Evolutionary conservation across 2,113 vertebrate genomes (phyloP), one percentile per base, ranked within the genome.

Genomic region (Stictonetta naevosa): DNA sequence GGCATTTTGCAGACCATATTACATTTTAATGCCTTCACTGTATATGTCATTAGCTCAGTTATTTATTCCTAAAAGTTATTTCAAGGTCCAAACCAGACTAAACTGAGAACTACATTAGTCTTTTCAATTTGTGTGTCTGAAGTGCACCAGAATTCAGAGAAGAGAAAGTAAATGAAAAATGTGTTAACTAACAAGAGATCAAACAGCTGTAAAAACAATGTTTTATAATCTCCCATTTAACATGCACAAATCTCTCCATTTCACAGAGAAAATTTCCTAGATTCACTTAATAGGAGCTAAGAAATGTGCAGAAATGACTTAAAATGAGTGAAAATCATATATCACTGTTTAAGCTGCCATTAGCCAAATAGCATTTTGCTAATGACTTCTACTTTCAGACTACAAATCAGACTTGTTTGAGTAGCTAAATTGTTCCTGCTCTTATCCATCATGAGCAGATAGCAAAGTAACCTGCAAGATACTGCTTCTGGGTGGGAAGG

Each of bases 11-110:
- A 67, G 75, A 83, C 81, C 38, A 18, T 76, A 55, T 68, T 84
- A 66, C 78, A 77, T 92, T 97, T 96, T 94, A 96, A 92, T 95
- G 80, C 23, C 38, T 93, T 76, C 22, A 56, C 40, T 93, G 75
- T 95, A 38, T 96, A 86, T 83, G 74, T 74, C 95, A 96, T 96
- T 91, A 93, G 78, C 76, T 92, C 94, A 96, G 40, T 94, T 97
- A 85, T 95, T 98, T 96, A 95, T 77, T 90, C 82, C 36, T 2
- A 84, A 69, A 96, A 91, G 68, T 94, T 95, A 94, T 93, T 96
- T 96, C 59, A 67, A 95, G 53, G 79, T 93, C 88, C 77, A 95
- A 92, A 88, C 40, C 52, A 96, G 90, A 93, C 90, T 95, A 96
- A 97, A 92, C 78, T 48, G 79, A 91, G 75, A 94, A 94, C 81